phyloP scores from a whole-genome alignment of 2,888 invertebrate species.

The Molanna angustata region DNA sequence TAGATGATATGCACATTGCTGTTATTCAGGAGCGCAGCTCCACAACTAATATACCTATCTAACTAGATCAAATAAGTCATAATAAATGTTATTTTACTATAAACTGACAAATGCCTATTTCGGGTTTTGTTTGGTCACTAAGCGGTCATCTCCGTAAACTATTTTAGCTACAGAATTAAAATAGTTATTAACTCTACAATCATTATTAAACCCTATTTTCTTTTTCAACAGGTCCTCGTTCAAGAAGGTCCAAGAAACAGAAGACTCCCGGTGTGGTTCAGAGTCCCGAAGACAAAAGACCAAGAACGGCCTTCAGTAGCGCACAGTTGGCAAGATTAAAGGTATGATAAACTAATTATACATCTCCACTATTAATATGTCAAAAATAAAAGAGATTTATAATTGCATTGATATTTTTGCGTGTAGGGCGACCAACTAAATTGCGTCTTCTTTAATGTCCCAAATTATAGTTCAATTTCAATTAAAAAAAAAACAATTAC shows the following conservation, averaged over 20 bases:
- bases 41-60: too few species aligned
- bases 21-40: too few species aligned
- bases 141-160: too few species aligned
- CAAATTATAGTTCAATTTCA: not conserved
- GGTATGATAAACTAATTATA: conserved; percentile 49
- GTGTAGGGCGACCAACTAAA: not conserved
- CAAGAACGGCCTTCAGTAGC: conserved; percentile 93
- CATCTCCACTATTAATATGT: not conserved
- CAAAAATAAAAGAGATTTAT: not conserved
- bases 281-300: conserved; percentile 78
- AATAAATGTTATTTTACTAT: too few species aligned
- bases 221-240: conserved; percentile 54
- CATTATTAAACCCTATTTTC: too few species aligned
- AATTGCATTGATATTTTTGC: not conserved
- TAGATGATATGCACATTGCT: too few species aligned
- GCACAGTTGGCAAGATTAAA: conserved; percentile 89
- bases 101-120: too few species aligned
- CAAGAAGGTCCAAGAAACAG: conserved; percentile 57
- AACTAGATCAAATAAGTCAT: too few species aligned
- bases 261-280: conserved; percentile 45
- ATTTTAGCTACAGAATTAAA: too few species aligned
- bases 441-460: not conserved
- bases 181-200: too few species aligned
- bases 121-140: too few species aligned
- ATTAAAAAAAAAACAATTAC: not conserved